A percentile compares a stretch with the other conserved stretches of the same genome.
phyloP scores from a whole-genome alignment of 2,888 invertebrate genomes.

The Thymelicus acteon region DNA sequence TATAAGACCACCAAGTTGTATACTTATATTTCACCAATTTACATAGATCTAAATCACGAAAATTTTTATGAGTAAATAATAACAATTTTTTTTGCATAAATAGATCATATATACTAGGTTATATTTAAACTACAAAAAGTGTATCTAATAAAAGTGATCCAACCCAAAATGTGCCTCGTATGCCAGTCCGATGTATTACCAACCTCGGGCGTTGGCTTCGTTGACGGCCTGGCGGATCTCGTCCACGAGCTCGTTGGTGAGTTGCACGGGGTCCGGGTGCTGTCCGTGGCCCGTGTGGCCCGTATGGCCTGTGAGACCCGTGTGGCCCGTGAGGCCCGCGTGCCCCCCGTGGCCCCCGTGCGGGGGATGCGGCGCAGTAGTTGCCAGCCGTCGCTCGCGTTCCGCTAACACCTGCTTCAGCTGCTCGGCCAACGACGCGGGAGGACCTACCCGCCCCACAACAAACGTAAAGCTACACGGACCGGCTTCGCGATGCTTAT shows the following conservation, averaged over 20 bases:
- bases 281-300: constrained; percentile 38
- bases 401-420: constrained; percentile 94
- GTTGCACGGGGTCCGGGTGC: constrained; percentile 87
- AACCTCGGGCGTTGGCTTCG: constrained; percentile 94
- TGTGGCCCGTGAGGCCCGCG: constrained; percentile 34
- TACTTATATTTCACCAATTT: too few relatives aligned
- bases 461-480: constrained; percentile 9
- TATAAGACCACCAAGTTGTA: too few relatives aligned
- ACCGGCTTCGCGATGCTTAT: background rate
- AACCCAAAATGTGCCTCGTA: background rate
- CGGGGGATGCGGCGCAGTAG: constrained; percentile 55
- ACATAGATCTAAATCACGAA: too few relatives aligned
- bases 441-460: constrained; percentile 82
- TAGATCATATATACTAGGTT: too few relatives aligned
- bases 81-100: too few relatives aligned
- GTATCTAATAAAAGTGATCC: background rate
- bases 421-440: constrained; percentile 93
- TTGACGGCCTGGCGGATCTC: constrained; percentile 95
- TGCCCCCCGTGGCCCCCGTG: constrained; percentile 43
- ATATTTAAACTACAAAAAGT: too few relatives aligned
- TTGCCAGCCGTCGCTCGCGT: constrained; percentile 89
- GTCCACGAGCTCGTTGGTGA: constrained; percentile 92
- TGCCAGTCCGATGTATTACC: constrained; percentile 29
- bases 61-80: too few relatives aligned
- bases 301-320: constrained; percentile 32